Base-by-base conservation (phyloP, 2,797 vertebrate genomes). In the Arremon brunneinucha region DNA sequence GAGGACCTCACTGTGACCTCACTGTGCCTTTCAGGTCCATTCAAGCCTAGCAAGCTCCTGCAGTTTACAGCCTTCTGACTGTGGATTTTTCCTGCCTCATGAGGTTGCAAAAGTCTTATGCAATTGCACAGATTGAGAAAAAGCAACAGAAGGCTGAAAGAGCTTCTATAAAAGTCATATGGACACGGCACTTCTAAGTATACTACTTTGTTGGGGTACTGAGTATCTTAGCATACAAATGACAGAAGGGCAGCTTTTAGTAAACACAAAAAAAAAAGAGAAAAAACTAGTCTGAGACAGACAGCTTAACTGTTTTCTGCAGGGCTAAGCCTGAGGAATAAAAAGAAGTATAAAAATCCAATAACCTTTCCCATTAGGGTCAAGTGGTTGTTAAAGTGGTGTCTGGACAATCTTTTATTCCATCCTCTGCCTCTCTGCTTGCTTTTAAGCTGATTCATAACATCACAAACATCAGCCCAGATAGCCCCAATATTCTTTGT, bases 381-480 rank as follows among this genome's bases (percentile, higher is more conserved):
- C 94, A 96, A 96, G 93, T 78, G 85, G 30, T 81, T 94, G 93
- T 94, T 95, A 87, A 96, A 95, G 28, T 15, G 22, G 49, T 90
- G 60, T 89, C 72, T 94, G 94, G 94, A 87, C 79, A 94, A 76
- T 79, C 46, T 96, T 95, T 92, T 89, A 55, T 79, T 83, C 64
- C 9, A 44, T 64, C 28, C 21, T 56, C 49, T 77, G 53, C 23
- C 70, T 89, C 21, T 56, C 49, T 70, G 53, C 23, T 68, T 88
- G 82, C 90, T 95, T 97, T 97, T 95, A 80, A 87, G 63, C 83
- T 96, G 93, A 95, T 65, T 94, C 56, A 28, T 90, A 80, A 41
- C 11, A 68, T 59, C 91, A 85, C 71, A 76, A 86, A 87, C 17
- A n/a, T 60, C 19, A 12, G 60, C 27, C 39, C 34, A 24, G 56